Base-by-base conservation (phyloP, 2,113 vertebrate genomes). In the Hepsetus odoe region DNA sequence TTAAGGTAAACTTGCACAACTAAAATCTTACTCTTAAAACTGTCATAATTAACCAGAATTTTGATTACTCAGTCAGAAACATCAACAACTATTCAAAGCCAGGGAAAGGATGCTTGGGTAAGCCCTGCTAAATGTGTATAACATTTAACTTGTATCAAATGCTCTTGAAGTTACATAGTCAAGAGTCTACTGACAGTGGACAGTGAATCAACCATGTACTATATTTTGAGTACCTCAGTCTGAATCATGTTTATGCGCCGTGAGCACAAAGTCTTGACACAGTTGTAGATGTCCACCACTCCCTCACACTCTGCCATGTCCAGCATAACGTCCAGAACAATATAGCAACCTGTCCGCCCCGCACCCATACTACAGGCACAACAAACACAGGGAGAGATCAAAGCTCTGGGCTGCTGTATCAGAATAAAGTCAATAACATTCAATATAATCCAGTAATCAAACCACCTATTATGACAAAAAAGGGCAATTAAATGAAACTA, bases 231-330 rank as follows among this genome's bases (percentile, higher is more conserved):
- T 35, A 98, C 97, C 94, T 98, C 96, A 0, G 96, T 98, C 90
- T 98, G 97, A 86, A 98, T 98, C 96, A 98, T 98, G 93, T 98
- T 98, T 91, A 98, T 95, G n/a, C 95, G 94, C 58, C 95, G 89
- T 0, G 96, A 98, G 87, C 96, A 98, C 35, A 98, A 92, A 0
- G 96, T 98, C 91, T 97, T 98, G 79, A 98, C 97, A 0, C 96
- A 98, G 91, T 98, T 98, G 92, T 98, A 98, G 89, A 98, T 96
- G 91, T 98, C 97, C 90, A 98, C 96, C 0, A 98, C 97, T 0
- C 96, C 97, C 86, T 98, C 97, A 0, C 96, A 97, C 86, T 97
- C 96, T 0, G 96, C 97, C 97, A 98, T 98, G 88, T 98, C 97
- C 91, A 98, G 83, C 96, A 98, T 98, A 82, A 98, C 96, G 0